These are phyloP conservation scores for Origma solitaria DNA, from an alignment of 2,113 vertebrate species.

Conservation along the genomic window DNA sequence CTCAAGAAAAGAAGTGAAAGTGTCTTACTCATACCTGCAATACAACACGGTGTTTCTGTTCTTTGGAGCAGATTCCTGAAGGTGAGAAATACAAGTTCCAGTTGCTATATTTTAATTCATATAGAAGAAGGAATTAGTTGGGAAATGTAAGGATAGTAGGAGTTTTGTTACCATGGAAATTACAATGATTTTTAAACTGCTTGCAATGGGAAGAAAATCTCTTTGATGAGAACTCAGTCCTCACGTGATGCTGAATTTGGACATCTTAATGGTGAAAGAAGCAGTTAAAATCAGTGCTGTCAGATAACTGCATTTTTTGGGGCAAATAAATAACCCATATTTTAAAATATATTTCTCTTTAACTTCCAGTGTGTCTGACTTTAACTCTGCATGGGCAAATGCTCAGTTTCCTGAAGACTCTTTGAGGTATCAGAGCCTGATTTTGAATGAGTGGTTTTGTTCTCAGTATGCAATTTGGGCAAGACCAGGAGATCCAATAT, in stretches of 20 bases:
- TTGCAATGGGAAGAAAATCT: background rate
- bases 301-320: background rate
- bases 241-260: background rate
- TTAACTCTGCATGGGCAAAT: background rate
- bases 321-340: background rate
- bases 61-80: background rate
- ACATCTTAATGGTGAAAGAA: background rate
- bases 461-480: background rate
- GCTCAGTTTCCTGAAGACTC: background rate
- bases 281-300: background rate
- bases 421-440: background rate
- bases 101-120: background rate
- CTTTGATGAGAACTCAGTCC: background rate
- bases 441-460: background rate
- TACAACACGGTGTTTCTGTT: background rate
- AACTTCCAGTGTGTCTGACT: background rate
- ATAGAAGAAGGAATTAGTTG: background rate
- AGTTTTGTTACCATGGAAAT: background rate
- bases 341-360: background rate
- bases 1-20: background rate
- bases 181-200: background rate
- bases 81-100: background rate
- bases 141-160: background rate
- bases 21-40: background rate
- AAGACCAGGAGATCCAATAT: background rate